Percentiles rank a stretch among this genome's conserved stretches.
Conservation (phyloP, 1,140 invertebrate species). For the Drosophila repleta region DNA sequence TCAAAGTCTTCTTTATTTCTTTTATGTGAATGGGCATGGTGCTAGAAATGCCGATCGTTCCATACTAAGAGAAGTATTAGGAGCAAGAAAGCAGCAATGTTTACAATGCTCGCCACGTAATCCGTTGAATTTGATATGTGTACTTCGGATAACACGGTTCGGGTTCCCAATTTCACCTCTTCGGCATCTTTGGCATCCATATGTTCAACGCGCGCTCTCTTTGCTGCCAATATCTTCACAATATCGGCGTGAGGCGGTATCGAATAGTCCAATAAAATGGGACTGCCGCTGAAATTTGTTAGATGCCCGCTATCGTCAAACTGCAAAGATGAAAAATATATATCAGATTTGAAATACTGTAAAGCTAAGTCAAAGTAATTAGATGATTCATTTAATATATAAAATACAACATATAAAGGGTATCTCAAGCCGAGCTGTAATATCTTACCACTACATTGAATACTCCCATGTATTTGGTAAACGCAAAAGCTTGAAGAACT, state of each 20-base stretch:
- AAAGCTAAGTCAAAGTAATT: not conserved
- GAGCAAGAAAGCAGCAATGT: not conserved
- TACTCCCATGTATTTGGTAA: conserved; percentile 95
- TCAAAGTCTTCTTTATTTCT: no score
- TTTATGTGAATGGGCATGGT: no score
- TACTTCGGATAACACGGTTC: not conserved
- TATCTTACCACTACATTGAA: conserved; percentile 84
- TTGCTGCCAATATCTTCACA: not conserved
- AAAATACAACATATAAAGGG: no score
- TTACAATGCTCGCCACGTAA: not conserved
- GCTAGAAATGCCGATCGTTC: not conserved
- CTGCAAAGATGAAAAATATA: not conserved
- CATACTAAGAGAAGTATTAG: not conserved
- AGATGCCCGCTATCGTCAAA: not conserved
- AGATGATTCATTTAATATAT: not conserved
- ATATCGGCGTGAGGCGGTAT: not conserved
- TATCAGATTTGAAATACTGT: not conserved
- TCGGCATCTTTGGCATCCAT: not conserved
- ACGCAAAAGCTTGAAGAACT: conserved; percentile 95
- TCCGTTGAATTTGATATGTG: not conserved
- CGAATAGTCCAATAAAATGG: not conserved
- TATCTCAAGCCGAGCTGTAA: no score
- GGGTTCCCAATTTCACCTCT: not conserved
- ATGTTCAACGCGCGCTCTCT: not conserved
- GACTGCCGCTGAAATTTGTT: not conserved